These are phyloP conservation scores for Pelmatolapia mariae DNA, from an alignment of 2,113 vertebrate species.

Conservation along the genomic window DNA sequence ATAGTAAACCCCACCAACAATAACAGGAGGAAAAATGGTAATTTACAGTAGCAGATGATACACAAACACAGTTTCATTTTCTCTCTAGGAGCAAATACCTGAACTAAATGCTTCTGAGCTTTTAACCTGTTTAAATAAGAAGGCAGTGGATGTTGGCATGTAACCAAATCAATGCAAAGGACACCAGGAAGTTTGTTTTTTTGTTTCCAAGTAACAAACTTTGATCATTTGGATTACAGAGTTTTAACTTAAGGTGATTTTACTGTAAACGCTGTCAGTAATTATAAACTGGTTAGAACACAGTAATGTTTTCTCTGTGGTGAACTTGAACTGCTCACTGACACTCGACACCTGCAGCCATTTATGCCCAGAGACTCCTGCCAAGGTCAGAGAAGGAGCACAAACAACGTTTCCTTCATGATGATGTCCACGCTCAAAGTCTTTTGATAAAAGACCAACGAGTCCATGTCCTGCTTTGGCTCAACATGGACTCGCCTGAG, in stretches of 20 bases:
- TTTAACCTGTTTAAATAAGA: background rate
- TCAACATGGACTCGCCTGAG: background rate
- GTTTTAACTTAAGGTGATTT: background rate
- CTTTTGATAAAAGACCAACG: background rate
- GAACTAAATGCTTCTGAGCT: background rate
- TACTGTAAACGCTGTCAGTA: background rate
- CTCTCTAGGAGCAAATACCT: background rate
- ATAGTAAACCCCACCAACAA: background rate
- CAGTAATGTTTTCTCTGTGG: background rate
- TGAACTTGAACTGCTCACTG: conserved; percentile 32
- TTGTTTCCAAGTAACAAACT: background rate
- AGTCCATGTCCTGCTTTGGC: background rate
- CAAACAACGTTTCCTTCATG: background rate
- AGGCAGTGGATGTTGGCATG: background rate
- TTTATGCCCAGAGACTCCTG: conserved; percentile 3
- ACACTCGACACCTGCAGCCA: conserved; percentile 16
- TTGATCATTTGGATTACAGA: background rate
- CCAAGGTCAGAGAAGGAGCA: conserved; percentile 13
- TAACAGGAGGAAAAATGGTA: background rate
- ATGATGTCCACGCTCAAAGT: background rate
- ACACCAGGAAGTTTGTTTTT: background rate
- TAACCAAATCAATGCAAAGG: background rate
- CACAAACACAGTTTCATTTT: background rate
- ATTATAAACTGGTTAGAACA: background rate
- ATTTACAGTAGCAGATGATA: background rate